Conservation (phyloP, 2,113 vertebrate genomes). For the Otolemur garnettii region DNA sequence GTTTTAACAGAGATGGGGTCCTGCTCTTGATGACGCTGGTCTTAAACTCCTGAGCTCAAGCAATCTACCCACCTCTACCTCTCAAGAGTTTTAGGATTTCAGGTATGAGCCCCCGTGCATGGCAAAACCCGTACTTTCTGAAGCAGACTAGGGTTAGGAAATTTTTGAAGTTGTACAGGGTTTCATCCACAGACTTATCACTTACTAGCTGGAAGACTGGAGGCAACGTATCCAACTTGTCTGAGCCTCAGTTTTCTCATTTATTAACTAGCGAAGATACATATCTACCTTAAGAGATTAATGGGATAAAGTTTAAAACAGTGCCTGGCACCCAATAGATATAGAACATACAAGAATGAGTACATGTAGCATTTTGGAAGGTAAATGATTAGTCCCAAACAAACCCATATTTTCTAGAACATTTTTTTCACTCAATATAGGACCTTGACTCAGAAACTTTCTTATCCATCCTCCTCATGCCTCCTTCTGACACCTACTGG, state of each 20-base stretch:
- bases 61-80: too few relatives aligned
- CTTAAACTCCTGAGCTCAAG: too few relatives aligned
- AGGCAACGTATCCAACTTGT: not conserved
- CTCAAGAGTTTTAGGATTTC: too few relatives aligned
- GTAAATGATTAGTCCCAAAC: constrained; percentile 40
- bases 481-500: not conserved
- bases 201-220: not conserved
- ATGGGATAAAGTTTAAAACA: constrained; percentile 29
- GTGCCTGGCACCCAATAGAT: not conserved
- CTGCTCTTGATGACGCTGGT: too few relatives aligned
- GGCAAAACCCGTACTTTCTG: constrained; percentile 27
- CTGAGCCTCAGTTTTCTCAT: not conserved
- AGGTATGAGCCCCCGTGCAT: too few relatives aligned
- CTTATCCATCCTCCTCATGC: not conserved
- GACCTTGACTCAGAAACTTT: not conserved
- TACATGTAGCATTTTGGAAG: constrained; percentile 27
- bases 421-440: not conserved
- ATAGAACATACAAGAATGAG: not conserved
- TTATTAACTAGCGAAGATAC: constrained; percentile 21
- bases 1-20: too few relatives aligned
- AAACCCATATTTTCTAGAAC: not conserved
- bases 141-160: not conserved
- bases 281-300: not conserved
- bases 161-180: not conserved
- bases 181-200: not conserved